Base-by-base conservation (phyloP, 2,797 vertebrate genomes). In the Gephyroberyx darwinii region DNA sequence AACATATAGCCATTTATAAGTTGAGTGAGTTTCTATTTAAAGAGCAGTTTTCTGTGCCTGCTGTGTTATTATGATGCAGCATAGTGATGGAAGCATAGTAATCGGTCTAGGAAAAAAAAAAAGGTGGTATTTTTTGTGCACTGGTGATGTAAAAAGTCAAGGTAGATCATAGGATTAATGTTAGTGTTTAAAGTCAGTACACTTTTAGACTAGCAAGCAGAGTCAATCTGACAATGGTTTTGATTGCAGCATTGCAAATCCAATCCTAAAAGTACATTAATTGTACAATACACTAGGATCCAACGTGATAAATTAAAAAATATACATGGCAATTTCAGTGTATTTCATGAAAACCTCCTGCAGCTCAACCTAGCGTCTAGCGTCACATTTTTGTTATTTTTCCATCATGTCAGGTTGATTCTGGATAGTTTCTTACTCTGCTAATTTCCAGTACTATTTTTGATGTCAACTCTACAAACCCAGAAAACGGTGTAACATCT, bases 1-100 rank as follows among this genome's bases (percentile, higher is more conserved):
- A 8, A 16, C 54, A 16, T n/a, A 2, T 16, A 56, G 41, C 10
- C 1, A 0, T 73, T 48, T 39, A 16, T 35, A 66, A 56, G n/a
- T 70, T 5, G 17, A 74, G 65, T 16, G 13, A 69, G 31, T 65
- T 60, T 53, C 14, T 69, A n/a, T 5, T 16, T 14, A 47, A 8
- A 47, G n/a, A 17, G 17, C 17, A n/a, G 2, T 16, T 14, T 43
- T 43, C 14, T 43, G 41, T 43, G 39, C 8, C 39, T 41, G 8
- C 39, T 41, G 39, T 41, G 39, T 17, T 52, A 52, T 52, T 52
- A 8, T 20, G 20, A 20, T 20, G 20, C n/a, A 26, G 19, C 50
- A 10, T n/a, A n/a, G n/a, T n/a, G n/a, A n/a, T 26, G 26, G 26
- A 26, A 26, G 26, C 26, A 4, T 26, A 26, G 26, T 26, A 26